Conservation (phyloP, 2,113 vertebrate species). For the Hassar affinis region DNA sequence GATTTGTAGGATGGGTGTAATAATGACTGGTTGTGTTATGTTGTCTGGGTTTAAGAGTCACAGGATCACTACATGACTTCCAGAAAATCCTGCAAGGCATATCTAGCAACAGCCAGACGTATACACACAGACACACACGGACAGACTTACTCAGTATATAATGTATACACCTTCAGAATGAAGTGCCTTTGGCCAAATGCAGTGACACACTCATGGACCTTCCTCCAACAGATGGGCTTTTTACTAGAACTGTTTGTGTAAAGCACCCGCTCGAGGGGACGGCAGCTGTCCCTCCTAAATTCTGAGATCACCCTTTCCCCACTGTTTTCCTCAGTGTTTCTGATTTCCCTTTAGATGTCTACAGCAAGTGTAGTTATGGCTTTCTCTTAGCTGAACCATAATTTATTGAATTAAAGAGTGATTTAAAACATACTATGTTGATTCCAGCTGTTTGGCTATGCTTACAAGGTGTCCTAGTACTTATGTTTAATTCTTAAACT, state of each 20-base stretch:
- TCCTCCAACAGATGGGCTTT: constrained; percentile 73
- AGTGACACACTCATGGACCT: constrained; percentile 64
- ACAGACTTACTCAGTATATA: constrained; percentile 7
- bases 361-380: constrained; percentile 4
- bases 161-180: constrained; percentile 44
- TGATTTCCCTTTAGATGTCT: not conserved
- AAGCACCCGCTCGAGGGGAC: constrained; percentile 70
- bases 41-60: constrained; percentile 11
- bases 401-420: not conserved
- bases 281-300: constrained; percentile 73
- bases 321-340: constrained; percentile 11
- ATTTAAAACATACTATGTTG: not conserved
- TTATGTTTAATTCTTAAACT: constrained; percentile 19
- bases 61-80: constrained; percentile 7
- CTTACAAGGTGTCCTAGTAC: not conserved
- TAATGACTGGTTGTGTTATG: constrained; percentile 25
- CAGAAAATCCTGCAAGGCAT: constrained; percentile 59
- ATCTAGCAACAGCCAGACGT: constrained; percentile 58
- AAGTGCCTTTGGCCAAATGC: constrained; percentile 68
- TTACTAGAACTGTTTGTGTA: constrained; percentile 71
- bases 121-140: constrained; percentile 24
- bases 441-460: not conserved
- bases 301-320: constrained; percentile 52
- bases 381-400: not conserved
- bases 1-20: constrained; percentile 22